Conservation (phyloP, 2,888 invertebrate genomes). For the Tinea trinotella region DNA sequence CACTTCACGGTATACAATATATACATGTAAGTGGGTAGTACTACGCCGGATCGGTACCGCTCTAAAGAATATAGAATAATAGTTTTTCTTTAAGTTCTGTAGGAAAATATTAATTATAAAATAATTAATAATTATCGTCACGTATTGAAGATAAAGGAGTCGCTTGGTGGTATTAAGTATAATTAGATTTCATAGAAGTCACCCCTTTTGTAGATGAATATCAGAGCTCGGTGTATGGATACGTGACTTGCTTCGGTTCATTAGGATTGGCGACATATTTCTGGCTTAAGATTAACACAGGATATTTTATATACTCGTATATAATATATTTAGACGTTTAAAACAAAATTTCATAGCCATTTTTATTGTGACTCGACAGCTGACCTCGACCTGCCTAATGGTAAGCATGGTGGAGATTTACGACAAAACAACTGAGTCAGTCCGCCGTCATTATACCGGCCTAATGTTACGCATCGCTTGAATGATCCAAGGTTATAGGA, state of each 20-base stretch:
- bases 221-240: conserved; percentile 4
- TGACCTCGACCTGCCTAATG: too few species aligned
- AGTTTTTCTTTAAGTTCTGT: background rate
- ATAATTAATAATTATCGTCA: background rate
- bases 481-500: too few species aligned
- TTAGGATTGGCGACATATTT: conserved; percentile 14
- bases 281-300: conserved; percentile 12
- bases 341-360: background rate
- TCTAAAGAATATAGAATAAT: background rate
- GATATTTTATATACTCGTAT: background rate
- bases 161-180: conserved; percentile 14
- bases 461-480: too few species aligned
- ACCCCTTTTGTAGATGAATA: conserved; percentile 6
- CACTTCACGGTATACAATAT: too few species aligned
- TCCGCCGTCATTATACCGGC: too few species aligned
- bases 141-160: conserved; percentile 15
- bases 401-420: too few species aligned
- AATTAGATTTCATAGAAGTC: conserved; percentile 14
- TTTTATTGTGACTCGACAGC: too few species aligned
- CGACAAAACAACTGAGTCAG: too few species aligned
- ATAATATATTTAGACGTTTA: background rate
- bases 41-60: too few species aligned
- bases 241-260: conserved; percentile 15
- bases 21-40: too few species aligned
- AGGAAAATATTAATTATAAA: background rate